Evolutionary conservation across 92 coral and sea anemone species (phyloP), one percentile per base, ranked within the genome.

Genomic region (Zoanthus sociatus): DNA sequence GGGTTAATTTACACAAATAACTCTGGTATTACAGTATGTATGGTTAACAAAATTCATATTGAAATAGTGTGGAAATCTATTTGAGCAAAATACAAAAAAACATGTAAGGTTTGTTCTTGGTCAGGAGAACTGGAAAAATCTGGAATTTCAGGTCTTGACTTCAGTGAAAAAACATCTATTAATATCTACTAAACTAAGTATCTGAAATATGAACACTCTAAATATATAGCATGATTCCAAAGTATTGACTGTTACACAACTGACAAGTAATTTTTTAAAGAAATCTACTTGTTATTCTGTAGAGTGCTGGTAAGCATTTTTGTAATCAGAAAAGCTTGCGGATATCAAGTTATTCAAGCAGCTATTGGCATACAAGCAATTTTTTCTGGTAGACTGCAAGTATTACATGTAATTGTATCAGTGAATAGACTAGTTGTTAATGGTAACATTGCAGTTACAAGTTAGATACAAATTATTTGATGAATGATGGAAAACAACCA

Each of bases 21-120:
- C 77, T 72, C 26, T 26, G 77, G n/a, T 72, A 72, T n/a, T 72
- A 17, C 42, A 26, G 77, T 72, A 72, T 48, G 6, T 5, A 5
- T 72, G 77, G 77, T 72, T 37, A 17, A 72, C n/a, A 72, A 13
- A 72, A 72, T 10, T 72, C 42, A 72, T 9, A 10, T 72, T 72
- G 77, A 72, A 72, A 72, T 72, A 72, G 77, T 72, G 77, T 72
- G n/a, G 13, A 17, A 9, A 21, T 72, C 50, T 72, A 72, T 72
- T 72, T 72, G 77, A 72, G 77, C 50, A 72, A 72, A 72, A 72
- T 72, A 72, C 77, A 72, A 72, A 72, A 72, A 60, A 60, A 60
- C 68, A 60, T 60, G 68, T 21, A 60, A 21, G 69, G 69, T 61
- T 61, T 61, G 69, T 61, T 61, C 69, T 20, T 15, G 68, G 69